Percentiles rank a stretch among this genome's conserved stretches.
phyloP scores from a whole-genome alignment of 2,888 invertebrate species.

The Andrena marginata region DNA sequence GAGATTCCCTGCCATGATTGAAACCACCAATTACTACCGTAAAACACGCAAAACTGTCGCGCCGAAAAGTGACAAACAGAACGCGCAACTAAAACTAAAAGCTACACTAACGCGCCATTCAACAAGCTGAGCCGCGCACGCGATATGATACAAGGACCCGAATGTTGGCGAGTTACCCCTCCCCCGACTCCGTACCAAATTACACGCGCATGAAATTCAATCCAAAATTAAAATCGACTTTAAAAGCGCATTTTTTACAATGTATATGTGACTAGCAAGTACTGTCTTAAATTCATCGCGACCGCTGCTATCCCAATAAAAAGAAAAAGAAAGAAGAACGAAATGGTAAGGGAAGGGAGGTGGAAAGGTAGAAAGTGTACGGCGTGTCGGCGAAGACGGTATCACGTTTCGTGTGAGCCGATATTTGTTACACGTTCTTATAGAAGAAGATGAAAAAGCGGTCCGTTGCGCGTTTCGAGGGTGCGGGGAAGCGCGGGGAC shows the following conservation, averaged over 20 bases:
- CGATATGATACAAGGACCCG: no score
- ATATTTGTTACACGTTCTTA: constrained; percentile 73
- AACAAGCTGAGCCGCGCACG: neutral
- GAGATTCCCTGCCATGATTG: no score
- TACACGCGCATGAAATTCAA: constrained; percentile 53
- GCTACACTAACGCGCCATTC: neutral
- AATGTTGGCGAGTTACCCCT: neutral
- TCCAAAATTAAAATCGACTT: constrained; percentile 56
- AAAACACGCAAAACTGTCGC: neutral
- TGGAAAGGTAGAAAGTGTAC: constrained; percentile 55
- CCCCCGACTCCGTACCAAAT: constrained; percentile 34
- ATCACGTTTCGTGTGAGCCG: constrained; percentile 74
- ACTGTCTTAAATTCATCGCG: constrained; percentile 58
- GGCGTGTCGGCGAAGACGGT: constrained; percentile 64
- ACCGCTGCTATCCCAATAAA: constrained; percentile 29
- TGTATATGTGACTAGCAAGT: constrained; percentile 51
- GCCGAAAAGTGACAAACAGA: neutral
- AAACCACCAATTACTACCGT: neutral
- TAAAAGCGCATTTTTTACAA: constrained; percentile 55
- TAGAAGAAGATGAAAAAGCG: constrained; percentile 72
- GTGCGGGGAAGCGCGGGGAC: constrained; percentile 52
- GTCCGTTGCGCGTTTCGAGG: constrained; percentile 50
- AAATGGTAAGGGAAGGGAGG: neutral
- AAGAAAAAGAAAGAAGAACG: neutral
- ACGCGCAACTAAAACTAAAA: neutral